Conservation (phyloP, 2,113 vertebrate genomes). For the Myiozetetes cayanensis region DNA sequence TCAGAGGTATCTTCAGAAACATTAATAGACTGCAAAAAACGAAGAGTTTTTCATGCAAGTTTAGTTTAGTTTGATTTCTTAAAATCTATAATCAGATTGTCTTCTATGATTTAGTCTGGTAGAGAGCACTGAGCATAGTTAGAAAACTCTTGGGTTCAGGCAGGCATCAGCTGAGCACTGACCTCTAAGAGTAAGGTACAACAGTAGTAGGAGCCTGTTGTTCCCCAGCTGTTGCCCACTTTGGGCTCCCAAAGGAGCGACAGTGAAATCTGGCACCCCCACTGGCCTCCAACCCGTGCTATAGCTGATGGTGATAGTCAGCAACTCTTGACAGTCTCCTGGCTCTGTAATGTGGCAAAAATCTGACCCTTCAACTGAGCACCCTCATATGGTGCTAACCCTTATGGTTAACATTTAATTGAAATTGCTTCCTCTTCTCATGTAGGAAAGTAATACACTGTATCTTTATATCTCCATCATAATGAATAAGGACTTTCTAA, state of each 20-base stretch:
- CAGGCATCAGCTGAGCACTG: neutral
- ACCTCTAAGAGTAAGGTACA: neutral
- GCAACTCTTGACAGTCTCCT: neutral
- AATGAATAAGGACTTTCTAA: neutral
- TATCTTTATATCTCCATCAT: neutral
- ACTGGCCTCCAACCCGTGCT: neutral
- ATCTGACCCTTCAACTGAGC: neutral
- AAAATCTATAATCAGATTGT: neutral
- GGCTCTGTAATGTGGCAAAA: neutral
- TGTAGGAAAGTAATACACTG: neutral
- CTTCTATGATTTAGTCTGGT: neutral
- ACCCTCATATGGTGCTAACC: too few species aligned
- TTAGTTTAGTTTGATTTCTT: neutral
- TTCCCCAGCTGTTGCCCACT: neutral
- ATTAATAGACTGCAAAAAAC: slow-evolving; percentile 72
- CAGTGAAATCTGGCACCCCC: neutral
- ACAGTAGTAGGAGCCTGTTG: neutral
- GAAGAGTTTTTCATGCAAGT: neutral
- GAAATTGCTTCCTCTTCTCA: neutral
- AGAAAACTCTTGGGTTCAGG: neutral
- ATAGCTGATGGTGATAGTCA: neutral
- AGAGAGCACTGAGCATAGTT: neutral
- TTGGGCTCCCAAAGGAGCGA: fast-evolving
- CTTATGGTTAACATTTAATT: neutral
- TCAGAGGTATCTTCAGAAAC: slow-evolving; percentile 58